phyloP scores from a whole-genome alignment of 2,888 invertebrate genomes.

The Tenthredo scrophulariae region DNA sequence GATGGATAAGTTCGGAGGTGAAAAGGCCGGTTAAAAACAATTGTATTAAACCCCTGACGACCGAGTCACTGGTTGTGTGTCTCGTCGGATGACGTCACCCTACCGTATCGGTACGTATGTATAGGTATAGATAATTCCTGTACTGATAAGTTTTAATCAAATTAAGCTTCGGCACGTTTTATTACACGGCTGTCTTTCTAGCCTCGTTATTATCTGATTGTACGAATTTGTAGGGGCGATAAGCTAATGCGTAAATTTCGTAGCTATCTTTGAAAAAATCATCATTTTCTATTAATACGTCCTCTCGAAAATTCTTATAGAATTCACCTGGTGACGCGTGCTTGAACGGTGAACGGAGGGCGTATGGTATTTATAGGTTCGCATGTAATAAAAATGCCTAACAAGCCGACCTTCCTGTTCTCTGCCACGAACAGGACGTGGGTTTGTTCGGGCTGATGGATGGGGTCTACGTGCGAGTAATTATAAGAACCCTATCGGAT shows the following conservation, averaged over 20 bases:
- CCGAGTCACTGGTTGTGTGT: neutral
- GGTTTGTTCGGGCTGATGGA: slow-evolving; percentile 50
- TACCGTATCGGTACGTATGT: neutral
- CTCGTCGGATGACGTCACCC: neutral
- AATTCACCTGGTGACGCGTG: slow-evolving; percentile 27
- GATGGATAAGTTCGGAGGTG: neutral
- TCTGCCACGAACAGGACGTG: slow-evolving; percentile 48
- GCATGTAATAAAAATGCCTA: slow-evolving; percentile 52
- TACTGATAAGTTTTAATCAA: slow-evolving; percentile 32
- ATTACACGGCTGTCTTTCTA: slow-evolving; percentile 2
- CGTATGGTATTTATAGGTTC: slow-evolving; percentile 50
- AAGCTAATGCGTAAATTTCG: neutral
- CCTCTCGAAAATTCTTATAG: neutral
- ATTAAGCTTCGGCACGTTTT: slow-evolving; percentile 20
- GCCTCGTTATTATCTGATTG: neutral
- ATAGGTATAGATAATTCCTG: neutral
- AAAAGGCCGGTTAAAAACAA: slow-evolving; percentile 1
- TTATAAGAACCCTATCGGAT: slow-evolving; percentile 52
- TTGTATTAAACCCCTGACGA: neutral
- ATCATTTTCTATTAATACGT: neutral
- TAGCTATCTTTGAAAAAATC: neutral
- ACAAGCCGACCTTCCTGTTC: slow-evolving; percentile 51
- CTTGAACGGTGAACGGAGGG: neutral
- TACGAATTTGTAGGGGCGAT: neutral
- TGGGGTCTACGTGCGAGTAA: slow-evolving; percentile 49